Conservation (phyloP, 2,888 invertebrate species). For the Lasius platythorax region DNA sequence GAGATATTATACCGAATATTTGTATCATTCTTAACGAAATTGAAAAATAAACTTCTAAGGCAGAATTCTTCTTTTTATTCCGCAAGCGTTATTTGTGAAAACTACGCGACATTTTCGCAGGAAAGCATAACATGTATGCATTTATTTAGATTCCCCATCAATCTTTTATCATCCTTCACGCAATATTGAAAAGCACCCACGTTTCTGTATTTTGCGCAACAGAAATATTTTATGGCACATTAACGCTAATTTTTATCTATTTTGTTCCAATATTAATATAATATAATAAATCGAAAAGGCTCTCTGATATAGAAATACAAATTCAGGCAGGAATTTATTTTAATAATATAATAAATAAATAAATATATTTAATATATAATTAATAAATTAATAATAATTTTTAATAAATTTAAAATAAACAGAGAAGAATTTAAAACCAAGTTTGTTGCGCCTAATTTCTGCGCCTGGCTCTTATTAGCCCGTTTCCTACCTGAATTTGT, state of each 20-base stretch:
- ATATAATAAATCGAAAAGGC: too few relatives aligned
- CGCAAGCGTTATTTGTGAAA: background rate
- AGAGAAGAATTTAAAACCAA: too few relatives aligned
- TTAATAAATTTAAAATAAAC: too few relatives aligned
- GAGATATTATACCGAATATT: background rate
- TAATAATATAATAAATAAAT: too few relatives aligned
- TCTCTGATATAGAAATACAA: too few relatives aligned
- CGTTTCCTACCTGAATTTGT: too few relatives aligned
- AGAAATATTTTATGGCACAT: background rate
- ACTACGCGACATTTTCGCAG: background rate
- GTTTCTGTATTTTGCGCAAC: background rate
- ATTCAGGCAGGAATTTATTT: too few relatives aligned
- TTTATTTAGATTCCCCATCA: background rate
- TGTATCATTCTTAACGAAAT: background rate
- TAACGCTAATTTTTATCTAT: background rate
- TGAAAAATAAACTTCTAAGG: background rate
- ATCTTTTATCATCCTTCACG: background rate
- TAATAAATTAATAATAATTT: too few relatives aligned
- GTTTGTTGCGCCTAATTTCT: too few relatives aligned
- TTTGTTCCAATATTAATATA: background rate
- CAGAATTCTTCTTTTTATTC: background rate
- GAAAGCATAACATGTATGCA: background rate
- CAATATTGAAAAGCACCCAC: too few relatives aligned
- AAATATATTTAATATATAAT: too few relatives aligned
- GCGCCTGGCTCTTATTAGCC: too few relatives aligned